Evolutionary conservation across 2,113 vertebrate species (phyloP).

Genomic region (Propithecus coquereli): DNA sequence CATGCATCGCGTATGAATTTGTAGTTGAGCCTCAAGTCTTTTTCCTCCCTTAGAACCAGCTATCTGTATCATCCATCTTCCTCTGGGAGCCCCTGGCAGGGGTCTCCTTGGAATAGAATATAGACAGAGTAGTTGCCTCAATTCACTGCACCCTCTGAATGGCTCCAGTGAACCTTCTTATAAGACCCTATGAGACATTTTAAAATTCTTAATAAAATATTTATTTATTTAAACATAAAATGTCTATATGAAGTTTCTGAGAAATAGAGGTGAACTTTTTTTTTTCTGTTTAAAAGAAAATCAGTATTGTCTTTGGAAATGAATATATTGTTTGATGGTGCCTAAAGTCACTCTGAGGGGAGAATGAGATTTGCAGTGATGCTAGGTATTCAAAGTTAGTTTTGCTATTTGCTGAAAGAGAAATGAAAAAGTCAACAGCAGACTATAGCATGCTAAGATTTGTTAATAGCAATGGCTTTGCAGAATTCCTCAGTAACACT

Average conservation of each 20-base stretch:
- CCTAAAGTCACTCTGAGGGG: not conserved
- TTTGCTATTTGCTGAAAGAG: not conserved
- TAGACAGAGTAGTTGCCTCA: not conserved
- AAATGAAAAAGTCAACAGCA: not conserved
- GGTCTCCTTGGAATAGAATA: not conserved
- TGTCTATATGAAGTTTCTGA: not conserved
- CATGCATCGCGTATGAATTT: not conserved
- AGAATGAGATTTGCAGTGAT: not conserved
- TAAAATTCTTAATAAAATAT: not conserved
- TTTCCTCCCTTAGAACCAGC: not conserved
- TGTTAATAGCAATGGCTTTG: not conserved
- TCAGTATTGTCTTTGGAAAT: not conserved
- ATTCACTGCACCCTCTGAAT: not conserved
- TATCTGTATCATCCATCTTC: not conserved
- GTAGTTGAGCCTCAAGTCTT: not conserved
- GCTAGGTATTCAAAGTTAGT: not conserved
- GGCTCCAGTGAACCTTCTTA: not conserved
- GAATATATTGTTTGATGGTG: not conserved
- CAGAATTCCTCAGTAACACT: not conserved
- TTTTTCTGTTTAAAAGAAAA: not conserved
- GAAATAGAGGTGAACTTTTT: not conserved
- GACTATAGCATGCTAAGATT: not conserved
- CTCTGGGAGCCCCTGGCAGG: not conserved
- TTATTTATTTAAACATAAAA: not conserved
- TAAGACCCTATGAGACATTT: not conserved